These are phyloP conservation scores for Labrus mixtus DNA, from an alignment of 2,113 vertebrate genomes.

Conservation along the genomic window DNA sequence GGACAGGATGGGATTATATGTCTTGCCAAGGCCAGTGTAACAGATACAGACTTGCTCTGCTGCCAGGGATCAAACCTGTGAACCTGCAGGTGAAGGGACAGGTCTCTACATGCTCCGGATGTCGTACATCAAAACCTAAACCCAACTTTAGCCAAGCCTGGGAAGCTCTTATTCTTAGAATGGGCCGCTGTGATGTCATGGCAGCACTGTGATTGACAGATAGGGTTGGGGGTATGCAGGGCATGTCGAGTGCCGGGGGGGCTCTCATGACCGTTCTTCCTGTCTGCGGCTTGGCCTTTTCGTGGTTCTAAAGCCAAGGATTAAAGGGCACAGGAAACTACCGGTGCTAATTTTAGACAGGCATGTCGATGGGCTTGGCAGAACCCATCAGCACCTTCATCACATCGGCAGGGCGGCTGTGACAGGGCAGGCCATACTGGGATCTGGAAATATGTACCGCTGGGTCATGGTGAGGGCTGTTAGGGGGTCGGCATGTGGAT, in stretches of 20 bases:
- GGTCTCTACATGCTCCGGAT: slow-evolving; percentile 14
- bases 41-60: slow-evolving; percentile 3
- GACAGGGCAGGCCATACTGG: slow-evolving; percentile 54
- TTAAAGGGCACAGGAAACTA: slow-evolving; percentile 78
- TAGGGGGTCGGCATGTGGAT: slow-evolving; percentile 18
- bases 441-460: slow-evolving; percentile 39
- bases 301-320: slow-evolving; percentile 53
- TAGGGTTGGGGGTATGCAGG: slow-evolving; percentile 31
- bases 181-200: slow-evolving; percentile 55
- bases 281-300: slow-evolving; percentile 57
- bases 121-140: slow-evolving; percentile 50
- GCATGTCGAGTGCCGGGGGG: slow-evolving; percentile 28
- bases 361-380: slow-evolving; percentile 58
- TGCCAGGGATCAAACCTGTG: slow-evolving; percentile 18
- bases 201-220: slow-evolving; percentile 50
- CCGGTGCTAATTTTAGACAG: slow-evolving; percentile 68
- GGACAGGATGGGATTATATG: neutral
- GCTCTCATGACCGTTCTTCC: slow-evolving; percentile 61
- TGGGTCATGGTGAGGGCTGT: slow-evolving; percentile 28
- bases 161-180: slow-evolving; percentile 55
- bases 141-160: slow-evolving; percentile 26
- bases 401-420: slow-evolving; percentile 20
- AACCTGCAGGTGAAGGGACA: slow-evolving; percentile 9
- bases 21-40: slow-evolving; percentile 19
- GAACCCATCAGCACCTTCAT: slow-evolving; percentile 59